Percentiles rank a stretch among this genome's conserved stretches.
These are phyloP conservation scores for Cryptophagus acutangulus DNA, from an alignment of 2,888 invertebrate genomes.

Conservation along the genomic window DNA sequence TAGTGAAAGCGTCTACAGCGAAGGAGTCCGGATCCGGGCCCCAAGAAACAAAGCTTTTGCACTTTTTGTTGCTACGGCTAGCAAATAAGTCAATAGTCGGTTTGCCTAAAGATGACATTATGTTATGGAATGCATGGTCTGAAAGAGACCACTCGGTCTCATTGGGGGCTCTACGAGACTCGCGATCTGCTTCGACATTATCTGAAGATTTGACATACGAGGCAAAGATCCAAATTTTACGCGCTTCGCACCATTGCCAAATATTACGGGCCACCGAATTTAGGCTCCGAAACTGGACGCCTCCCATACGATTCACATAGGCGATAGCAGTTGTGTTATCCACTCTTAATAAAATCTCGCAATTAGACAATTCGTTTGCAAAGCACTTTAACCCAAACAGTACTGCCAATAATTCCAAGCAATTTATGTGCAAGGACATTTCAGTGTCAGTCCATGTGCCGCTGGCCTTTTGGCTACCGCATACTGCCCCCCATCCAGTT, in stretches of 20 bases:
- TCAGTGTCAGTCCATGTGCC: slow-evolving; percentile 22
- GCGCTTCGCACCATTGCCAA: slow-evolving; percentile 23
- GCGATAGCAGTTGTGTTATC: slow-evolving; percentile 23
- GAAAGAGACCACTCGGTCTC: slow-evolving; percentile 7
- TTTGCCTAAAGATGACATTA: slow-evolving; percentile 4
- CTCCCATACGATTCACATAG: slow-evolving; percentile 23
- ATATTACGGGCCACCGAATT: slow-evolving; percentile 24
- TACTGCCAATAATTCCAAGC: slow-evolving; percentile 25
- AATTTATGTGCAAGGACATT: slow-evolving; percentile 21
- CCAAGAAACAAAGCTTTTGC: slow-evolving; percentile 30
- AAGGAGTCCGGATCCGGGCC: slow-evolving; percentile 24
- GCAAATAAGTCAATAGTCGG: slow-evolving; percentile 10
- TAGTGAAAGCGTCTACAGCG: slow-evolving; percentile 32
- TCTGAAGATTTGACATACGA: slow-evolving; percentile 21
- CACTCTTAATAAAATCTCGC: slow-evolving; percentile 20
- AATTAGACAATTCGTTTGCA: slow-evolving; percentile 15
- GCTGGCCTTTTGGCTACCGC: slow-evolving; percentile 11
- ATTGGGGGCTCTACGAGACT: background rate
- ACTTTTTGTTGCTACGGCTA: slow-evolving; percentile 22
- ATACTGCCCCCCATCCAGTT: slow-evolving; percentile 24
- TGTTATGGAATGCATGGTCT: slow-evolving; percentile 3
- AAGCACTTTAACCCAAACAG: slow-evolving; percentile 24
- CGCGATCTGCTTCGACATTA: slow-evolving; percentile 9
- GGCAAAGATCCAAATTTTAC: slow-evolving; percentile 27
- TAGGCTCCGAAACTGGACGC: slow-evolving; percentile 19